phyloP scores from a whole-genome alignment of 35 echinoderm and acorn worm species.

The Lytechinus pictus region DNA sequence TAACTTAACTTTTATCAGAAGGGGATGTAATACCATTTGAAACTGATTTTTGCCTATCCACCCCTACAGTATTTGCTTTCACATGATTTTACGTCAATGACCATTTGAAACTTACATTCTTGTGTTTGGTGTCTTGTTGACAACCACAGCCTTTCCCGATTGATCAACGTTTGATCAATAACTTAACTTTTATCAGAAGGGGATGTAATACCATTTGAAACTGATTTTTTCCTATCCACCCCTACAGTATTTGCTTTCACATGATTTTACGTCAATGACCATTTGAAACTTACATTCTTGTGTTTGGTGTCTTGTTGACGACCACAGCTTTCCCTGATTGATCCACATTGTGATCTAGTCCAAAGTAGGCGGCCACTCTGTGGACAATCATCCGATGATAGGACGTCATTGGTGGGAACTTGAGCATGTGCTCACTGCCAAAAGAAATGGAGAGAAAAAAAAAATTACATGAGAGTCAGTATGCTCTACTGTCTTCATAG shows the following conservation, averaged over 20 bases:
- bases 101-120: conserved; percentile 84
- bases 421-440: conserved; percentile 75
- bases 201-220: too few species aligned
- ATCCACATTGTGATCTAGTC: conserved; percentile 96
- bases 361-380: conserved; percentile 93
- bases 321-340: conserved; percentile 90
- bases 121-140: conserved; percentile 95
- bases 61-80: too few species aligned
- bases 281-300: conserved; percentile 86
- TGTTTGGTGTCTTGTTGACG: conserved; percentile 95
- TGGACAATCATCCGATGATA: conserved; percentile 98
- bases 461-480: too few species aligned
- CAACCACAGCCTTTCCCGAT: conserved; percentile 85
- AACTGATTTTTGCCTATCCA: too few species aligned
- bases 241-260: too few species aligned
- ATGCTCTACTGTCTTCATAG: too few species aligned
- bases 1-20: too few species aligned
- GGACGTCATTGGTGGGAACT: conserved; percentile 96
- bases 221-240: too few species aligned
- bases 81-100: too few species aligned
- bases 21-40: too few species aligned
- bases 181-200: too few species aligned
- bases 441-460: not conserved
- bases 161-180: conserved; percentile 98
- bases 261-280: not conserved